Base-by-base conservation (phyloP, 2,888 invertebrate species). In the Clusia tigrina region DNA sequence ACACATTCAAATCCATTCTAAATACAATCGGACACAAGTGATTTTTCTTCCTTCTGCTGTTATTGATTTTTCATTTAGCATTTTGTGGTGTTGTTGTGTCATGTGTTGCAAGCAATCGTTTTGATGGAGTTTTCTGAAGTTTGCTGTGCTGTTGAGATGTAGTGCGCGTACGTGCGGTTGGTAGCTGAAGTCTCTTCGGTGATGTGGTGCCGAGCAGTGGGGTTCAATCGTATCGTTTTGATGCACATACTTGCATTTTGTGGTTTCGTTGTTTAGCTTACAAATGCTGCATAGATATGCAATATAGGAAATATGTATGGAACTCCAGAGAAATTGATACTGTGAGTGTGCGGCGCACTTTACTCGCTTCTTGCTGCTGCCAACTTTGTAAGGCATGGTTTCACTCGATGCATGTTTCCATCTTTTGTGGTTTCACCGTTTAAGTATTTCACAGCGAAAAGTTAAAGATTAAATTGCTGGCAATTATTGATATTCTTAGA, bases 171-270 rank as follows among this genome's bases (percentile, higher is more conserved):
- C 12, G 6, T 32, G 32, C 12, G 6, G 12, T 6, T 32, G 32
- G 32, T 32, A n/a, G n/a, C n/a, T n/a, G 32, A 9, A 32, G 32
- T 6, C 12, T 32, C 12, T 6, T 32, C 32, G 32, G 32, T 9
- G 32, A 6, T 32, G 32, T 9, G 32, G 6, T 32, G 32, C 6
- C 32, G 32, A 32, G 32, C 6, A 9, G 32, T 6, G 3, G 9
- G 42, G 12, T 42, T 9, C 66, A 74, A 74, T 78, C 74, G 69
- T 78, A 74, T 77, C 75, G 76, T 74, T 74, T 74, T 74, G 78
- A 77, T 76, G 74, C n/a, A n/a, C n/a, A n/a, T n/a, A n/a, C n/a
- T n/a, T n/a, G n/a, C 73, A 76, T 77, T 77, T 74, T 74, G 78
- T 69, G 78, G 74, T 69, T 72, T 70, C 67, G 67, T 76, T 73